A percentile compares a stretch with the other conserved stretches of the same genome.
phyloP scores from a whole-genome alignment of 2,888 invertebrate genomes.

The Ditula angustiorana region DNA sequence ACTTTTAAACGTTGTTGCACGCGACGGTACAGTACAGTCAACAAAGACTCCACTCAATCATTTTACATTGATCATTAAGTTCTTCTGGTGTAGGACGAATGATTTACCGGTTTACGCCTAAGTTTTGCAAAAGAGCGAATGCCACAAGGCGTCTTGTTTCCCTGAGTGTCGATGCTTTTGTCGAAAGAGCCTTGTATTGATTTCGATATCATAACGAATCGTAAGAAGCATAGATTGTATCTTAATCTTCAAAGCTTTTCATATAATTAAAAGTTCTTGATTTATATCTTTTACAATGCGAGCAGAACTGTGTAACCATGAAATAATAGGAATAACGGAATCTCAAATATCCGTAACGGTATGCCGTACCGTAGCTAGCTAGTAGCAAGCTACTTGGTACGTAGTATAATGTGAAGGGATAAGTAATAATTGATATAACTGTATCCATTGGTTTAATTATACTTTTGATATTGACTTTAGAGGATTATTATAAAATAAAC shows the following conservation, averaged over 20 bases:
- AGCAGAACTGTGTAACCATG: neutral
- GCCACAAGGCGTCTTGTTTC: too few species aligned
- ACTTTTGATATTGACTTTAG: too few species aligned
- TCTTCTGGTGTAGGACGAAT: neutral
- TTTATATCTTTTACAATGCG: neutral
- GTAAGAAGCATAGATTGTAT: too few species aligned
- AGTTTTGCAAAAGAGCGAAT: neutral
- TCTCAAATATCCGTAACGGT: neutral
- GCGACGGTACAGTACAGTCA: neutral
- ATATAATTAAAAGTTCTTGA: neutral
- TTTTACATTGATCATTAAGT: neutral
- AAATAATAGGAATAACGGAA: neutral
- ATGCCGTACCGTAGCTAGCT: neutral
- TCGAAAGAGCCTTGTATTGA: too few species aligned
- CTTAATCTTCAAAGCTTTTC: too few species aligned
- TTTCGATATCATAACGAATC: too few species aligned
- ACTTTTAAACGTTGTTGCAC: too few species aligned
- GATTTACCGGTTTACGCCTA: neutral
- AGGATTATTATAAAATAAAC: too few species aligned
- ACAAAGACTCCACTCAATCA: neutral
- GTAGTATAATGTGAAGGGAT: too few species aligned
- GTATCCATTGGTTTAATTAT: too few species aligned
- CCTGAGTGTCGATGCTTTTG: too few species aligned
- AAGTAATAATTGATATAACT: too few species aligned
- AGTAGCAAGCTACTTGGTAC: neutral